Percentiles rank a stretch among this genome's conserved stretches.
Evolutionary conservation across 2,797 vertebrate species (phyloP).

Genomic region (Cichlasoma orientale): DNA sequence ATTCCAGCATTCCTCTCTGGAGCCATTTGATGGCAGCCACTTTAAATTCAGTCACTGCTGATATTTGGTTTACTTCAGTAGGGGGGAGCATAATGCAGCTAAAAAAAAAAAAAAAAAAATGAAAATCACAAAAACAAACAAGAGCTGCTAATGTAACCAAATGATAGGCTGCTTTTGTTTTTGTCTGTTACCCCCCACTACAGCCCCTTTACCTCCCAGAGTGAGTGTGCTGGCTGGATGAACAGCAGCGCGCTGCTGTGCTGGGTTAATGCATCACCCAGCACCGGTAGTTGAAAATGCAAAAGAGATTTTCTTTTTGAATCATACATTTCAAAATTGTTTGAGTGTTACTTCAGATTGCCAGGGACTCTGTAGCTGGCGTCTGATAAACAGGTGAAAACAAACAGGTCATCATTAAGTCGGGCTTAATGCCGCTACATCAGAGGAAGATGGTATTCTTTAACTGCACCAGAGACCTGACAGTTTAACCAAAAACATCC

Average conservation of each 20-base stretch:
- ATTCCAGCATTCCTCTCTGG: background rate
- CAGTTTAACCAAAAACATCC: background rate
- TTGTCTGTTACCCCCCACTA: conserved; percentile 5
- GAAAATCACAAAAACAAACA: conserved; percentile 17
- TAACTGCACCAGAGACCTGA: background rate
- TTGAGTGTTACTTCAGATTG: background rate
- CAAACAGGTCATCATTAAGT: too few relatives aligned
- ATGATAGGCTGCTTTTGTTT: conserved; percentile 21
- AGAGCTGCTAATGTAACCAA: conserved; percentile 38
- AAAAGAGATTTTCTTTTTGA: background rate
- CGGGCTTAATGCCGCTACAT: too few relatives aligned
- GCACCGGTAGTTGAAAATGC: background rate
- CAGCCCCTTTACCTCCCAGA: conserved; percentile 16
- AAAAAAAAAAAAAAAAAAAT: background rate
- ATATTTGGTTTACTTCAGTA: conserved; percentile 28
- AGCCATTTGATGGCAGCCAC: conserved; percentile 14
- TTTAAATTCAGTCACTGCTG: conserved; percentile 37
- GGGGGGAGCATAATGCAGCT: background rate
- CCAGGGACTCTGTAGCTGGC: background rate
- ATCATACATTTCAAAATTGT: background rate
- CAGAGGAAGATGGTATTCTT: background rate
- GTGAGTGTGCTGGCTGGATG: conserved; percentile 13
- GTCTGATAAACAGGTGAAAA: background rate
- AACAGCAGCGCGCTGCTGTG: background rate
- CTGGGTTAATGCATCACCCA: background rate